Percentiles rank a stretch among this genome's conserved stretches.
phyloP scores from a whole-genome alignment of 2,797 vertebrate genomes.

The Onychomys leucogaster region DNA sequence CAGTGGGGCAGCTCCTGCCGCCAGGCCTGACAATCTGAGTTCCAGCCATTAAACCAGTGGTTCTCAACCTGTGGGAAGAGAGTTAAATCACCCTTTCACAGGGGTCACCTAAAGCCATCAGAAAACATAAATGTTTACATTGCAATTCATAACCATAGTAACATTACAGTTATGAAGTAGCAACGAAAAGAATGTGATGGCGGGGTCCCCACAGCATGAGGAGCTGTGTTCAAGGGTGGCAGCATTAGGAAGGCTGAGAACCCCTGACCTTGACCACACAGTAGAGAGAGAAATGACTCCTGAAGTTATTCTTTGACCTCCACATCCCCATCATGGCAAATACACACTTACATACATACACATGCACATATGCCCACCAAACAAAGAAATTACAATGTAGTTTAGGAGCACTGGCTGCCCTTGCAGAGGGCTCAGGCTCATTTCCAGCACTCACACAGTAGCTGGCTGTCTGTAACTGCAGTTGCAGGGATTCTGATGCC shows the following conservation, averaged over 20 bases:
- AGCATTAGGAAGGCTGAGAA: not conserved
- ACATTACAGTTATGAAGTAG: not conserved
- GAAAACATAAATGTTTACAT: not conserved
- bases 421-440: not conserved
- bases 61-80: not conserved
- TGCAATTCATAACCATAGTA: not conserved
- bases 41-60: not conserved
- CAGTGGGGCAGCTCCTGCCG: no score
- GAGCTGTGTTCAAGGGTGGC: not conserved
- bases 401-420: not conserved
- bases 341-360: not conserved
- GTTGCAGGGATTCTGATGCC: not conserved
- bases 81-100: not conserved
- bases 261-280: not conserved
- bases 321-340: not conserved
- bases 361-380: not conserved
- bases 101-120: not conserved
- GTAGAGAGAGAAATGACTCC: not conserved
- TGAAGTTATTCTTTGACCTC: not conserved
- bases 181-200: not conserved
- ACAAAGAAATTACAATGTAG: not conserved
- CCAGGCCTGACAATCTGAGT: not conserved
- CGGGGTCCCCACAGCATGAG: not conserved
- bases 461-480: not conserved
- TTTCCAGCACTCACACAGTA: not conserved